Base-by-base conservation (phyloP, 2,797 vertebrate genomes). In the Phalloptychus januarius region DNA sequence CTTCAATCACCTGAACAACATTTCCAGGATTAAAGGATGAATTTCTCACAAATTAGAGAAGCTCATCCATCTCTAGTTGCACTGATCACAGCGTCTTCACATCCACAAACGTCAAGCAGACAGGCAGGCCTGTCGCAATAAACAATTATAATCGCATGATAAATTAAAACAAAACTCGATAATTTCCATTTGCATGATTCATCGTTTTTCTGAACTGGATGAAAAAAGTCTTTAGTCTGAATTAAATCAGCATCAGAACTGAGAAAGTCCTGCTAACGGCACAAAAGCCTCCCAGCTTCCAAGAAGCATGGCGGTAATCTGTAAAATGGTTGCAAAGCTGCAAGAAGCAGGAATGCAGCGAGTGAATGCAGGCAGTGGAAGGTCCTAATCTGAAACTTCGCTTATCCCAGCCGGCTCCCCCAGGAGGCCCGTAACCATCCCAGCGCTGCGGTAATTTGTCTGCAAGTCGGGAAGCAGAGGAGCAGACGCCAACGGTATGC, bases 331-430 rank as follows among this genome's bases (percentile, higher is more conserved):
- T 46, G 45, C 33, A 12, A 8, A 72, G 50, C 52, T 44, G 67
- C 38, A 44, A 45, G 31, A 7, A 63, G 58, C 58, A 63, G 58
- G 69, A 74, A 77, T 11, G 28, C 76, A 70, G 2, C 63, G 25
- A 77, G 58, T 76, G 46, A 72, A 31, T 82, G 77, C 80, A 77
- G 33, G 56, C 67, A 75, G 58, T 28, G 69, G 76, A 78, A 52
- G 75, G 79, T 79, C 70, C 77, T 58, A 83, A 78, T 82, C 89
- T 91, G 88, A 91, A 87, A 86, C 78, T 90, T 89, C 84, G 83
- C 89, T 92, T 89, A 88, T 74, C 83, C 80, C 3, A 73, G n/a
- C 76, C 74, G 50, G 85, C 42, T 71, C 42, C 78, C 84, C 82
- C 15, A 8, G 79, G 89, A 87, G 90, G 83, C 83, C 80, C 20